Conservation (phyloP, 2,797 vertebrate species). For the Eupleurogrammus muticus region DNA sequence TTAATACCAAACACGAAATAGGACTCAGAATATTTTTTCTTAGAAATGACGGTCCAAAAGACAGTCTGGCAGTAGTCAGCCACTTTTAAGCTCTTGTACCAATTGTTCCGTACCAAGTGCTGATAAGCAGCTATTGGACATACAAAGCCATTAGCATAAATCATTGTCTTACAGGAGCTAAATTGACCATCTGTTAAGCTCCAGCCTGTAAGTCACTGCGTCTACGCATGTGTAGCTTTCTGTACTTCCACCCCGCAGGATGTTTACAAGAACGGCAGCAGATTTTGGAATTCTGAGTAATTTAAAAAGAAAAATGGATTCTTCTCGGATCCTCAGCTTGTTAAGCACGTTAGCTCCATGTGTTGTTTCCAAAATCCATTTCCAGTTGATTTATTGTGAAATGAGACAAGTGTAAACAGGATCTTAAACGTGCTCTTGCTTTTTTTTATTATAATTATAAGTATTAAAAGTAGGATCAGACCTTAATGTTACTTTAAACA, state of each 20-base stretch:
- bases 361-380: not conserved
- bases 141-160: not conserved
- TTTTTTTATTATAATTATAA: too few relatives aligned
- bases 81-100: not conserved
- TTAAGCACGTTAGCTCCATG: not conserved
- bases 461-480: not conserved
- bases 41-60: not conserved
- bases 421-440: not conserved
- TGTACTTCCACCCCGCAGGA: not conserved
- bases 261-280: not conserved
- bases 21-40: not conserved
- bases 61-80: constrained; percentile 6
- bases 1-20: not conserved
- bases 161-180: not conserved
- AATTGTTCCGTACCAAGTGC: not conserved
- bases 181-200: not conserved
- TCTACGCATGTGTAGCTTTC: not conserved
- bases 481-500: too few relatives aligned
- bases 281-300: not conserved
- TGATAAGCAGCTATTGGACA: constrained; percentile 15
- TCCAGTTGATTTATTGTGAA: not conserved
- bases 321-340: not conserved
- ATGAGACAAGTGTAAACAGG: too few relatives aligned
- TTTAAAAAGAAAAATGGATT: not conserved
- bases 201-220: not conserved